Evolutionary conservation across 2,113 vertebrate species (phyloP), one percentile per base, ranked within the genome.

Genomic region (Oriolus oriolus): DNA sequence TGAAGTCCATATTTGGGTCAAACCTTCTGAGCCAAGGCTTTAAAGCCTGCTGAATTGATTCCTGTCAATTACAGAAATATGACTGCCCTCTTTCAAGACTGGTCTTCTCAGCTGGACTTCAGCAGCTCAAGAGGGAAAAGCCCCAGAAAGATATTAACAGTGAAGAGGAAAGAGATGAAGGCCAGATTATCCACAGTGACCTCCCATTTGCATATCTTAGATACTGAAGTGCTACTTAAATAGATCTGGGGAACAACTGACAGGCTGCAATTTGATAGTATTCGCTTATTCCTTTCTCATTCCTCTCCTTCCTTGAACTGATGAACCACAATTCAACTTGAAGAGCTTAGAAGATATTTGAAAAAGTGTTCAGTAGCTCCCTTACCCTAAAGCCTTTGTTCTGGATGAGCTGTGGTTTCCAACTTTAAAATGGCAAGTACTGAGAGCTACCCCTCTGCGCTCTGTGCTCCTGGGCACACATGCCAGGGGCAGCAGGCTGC

Each of bases 21-120:
- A 50, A 82, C 61, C 75, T 90, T 78, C 75, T 65, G 41, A 91
- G 75, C 31, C 88, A 68, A 90, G 56, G 37, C n/a, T 96, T 76
- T 87, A 81, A 59, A 90, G 11, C 4, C 41, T 49, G 31, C 26
- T 79, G 56, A 89, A 81, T 12, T 79, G 49, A 91, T 37, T 84
- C 26, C 47, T 79, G 80, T n/a, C 71, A 80, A 37, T 74, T 93
- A 89, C 3, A 93, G 74, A 77, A 92, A 81, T 63, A 65, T 2
- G 7, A 64, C 45, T 45, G 18, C 16, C 80, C 41, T 88, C 63
- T 74, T 77, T 80, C 50, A 89, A 88, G 65, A 61, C 35, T 71
- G n/a, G 68, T n/a, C 56, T 93, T 85, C 79, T 92, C 57, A 91
- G 56, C 39, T 83, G 73, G 45, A 77, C 87, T 93, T 86, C n/a